Conservation (phyloP, 2,888 invertebrate genomes). For the Rotaria socialis region DNA sequence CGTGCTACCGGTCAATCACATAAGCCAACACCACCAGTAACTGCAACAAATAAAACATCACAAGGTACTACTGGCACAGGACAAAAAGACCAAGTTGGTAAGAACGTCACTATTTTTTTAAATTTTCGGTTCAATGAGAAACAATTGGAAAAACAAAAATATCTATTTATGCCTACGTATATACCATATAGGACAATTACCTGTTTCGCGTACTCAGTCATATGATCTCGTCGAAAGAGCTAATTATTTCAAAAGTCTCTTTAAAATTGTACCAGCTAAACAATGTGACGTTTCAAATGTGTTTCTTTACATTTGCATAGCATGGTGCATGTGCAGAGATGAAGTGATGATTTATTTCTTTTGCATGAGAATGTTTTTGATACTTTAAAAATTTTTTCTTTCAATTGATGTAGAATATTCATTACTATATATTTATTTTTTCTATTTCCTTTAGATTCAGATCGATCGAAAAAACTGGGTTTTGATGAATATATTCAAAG, state of each 20-base stretch:
- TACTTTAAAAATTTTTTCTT: no score
- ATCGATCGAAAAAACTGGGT: conserved; percentile 70
- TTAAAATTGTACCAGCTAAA: conserved; percentile 6
- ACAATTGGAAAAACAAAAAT: not conserved
- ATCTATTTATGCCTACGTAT: not conserved
- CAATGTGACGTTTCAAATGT: conserved; percentile 7
- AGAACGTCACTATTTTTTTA: not conserved
- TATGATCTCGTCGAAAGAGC: conserved; percentile 24
- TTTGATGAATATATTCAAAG: conserved; percentile 99
- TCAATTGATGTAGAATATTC: not conserved
- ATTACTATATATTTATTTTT: conserved; percentile 47
- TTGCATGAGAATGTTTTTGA: not conserved
- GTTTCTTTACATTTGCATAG: not conserved
- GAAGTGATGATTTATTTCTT: not conserved
- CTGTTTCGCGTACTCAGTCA: conserved; percentile 30
- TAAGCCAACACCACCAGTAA: conserved; percentile 72
- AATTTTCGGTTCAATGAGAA: no score
- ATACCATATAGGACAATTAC: conserved; percentile 32
- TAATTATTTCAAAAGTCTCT: conserved; percentile 32
- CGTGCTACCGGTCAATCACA: conserved; percentile 98
- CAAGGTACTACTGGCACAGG: not conserved
- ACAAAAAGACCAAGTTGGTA: conserved; percentile 24
- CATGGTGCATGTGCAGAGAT: not conserved
- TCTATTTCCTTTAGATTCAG: conserved; percentile 68
- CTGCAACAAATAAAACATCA: not conserved